These are phyloP conservation scores for Stichopus horrens DNA, from an alignment of 53 echinoderm and acorn worm genomes.

Conservation along the genomic window DNA sequence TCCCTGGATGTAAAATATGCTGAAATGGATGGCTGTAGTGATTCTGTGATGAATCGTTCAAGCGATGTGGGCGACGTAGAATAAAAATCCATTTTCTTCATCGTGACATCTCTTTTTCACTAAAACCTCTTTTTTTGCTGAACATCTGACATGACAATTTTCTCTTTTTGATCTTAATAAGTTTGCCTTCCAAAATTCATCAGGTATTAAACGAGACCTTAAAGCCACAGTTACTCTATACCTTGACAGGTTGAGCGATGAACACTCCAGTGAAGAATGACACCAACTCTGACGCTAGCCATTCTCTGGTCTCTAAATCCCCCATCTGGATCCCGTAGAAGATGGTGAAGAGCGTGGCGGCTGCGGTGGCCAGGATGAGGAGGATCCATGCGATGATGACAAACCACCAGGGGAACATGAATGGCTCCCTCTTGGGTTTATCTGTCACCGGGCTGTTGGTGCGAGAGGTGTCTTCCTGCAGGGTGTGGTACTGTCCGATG, in stretches of 20 bases:
- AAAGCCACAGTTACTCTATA: neutral
- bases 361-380: constrained; percentile 49
- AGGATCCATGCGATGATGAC: constrained; percentile 79
- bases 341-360: constrained; percentile 64
- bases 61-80: no score
- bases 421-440: constrained; percentile 58
- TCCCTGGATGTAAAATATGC: no score
- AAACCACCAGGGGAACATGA: constrained; percentile 86
- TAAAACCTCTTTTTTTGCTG: neutral
- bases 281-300: constrained; percentile 75
- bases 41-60: no score
- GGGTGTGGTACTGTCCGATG: constrained; percentile 6
- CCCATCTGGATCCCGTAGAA: constrained; percentile 89
- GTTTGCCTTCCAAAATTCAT: neutral
- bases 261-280: constrained; percentile 81
- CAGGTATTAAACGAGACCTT: neutral
- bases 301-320: constrained; percentile 55
- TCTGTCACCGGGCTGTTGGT: constrained; percentile 3
- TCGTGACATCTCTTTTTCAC: no score
- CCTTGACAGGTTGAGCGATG: constrained; percentile 93
- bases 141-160: neutral
- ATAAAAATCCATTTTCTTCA: no score
- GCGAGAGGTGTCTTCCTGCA: neutral
- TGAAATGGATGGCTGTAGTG: no score
- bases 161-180: neutral